phyloP scores from a whole-genome alignment of 2,113 vertebrate species.

The Sterna hirundo region DNA sequence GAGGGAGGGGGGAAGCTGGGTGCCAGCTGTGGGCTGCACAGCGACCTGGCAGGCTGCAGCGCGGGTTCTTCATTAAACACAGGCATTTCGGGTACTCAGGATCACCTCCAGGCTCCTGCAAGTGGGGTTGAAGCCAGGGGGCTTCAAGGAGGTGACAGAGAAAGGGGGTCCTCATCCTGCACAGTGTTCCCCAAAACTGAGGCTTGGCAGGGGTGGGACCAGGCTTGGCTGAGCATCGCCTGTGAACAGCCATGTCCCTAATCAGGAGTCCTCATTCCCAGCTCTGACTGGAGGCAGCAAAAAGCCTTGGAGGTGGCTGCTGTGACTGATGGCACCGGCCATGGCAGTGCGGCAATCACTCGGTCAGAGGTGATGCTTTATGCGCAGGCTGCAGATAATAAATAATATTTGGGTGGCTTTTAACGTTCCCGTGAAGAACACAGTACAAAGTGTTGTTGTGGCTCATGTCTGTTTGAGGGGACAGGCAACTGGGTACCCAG shows the following conservation, averaged over 20 bases:
- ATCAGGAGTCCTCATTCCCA: not conserved
- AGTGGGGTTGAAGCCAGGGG: not conserved
- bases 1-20: not conserved
- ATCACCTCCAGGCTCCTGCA: not conserved
- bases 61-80: not conserved
- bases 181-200: not conserved
- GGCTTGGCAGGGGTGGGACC: not conserved
- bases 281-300: not conserved
- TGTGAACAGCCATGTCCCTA: not conserved
- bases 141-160: not conserved
- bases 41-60: fast-evolving
- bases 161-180: not conserved
- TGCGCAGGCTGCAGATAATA: not conserved
- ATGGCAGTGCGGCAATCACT: not conserved
- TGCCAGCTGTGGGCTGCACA: not conserved
- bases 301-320: not conserved
- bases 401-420: not conserved
- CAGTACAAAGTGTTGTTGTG: not conserved
- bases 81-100: not conserved
- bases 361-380: not conserved
- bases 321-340: not conserved
- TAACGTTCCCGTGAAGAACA: not conserved
- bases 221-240: not conserved
- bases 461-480: not conserved
- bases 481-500: not conserved